phyloP scores from a whole-genome alignment of 2,797 vertebrate genomes.

The Cryptoblepharus egeriae region DNA sequence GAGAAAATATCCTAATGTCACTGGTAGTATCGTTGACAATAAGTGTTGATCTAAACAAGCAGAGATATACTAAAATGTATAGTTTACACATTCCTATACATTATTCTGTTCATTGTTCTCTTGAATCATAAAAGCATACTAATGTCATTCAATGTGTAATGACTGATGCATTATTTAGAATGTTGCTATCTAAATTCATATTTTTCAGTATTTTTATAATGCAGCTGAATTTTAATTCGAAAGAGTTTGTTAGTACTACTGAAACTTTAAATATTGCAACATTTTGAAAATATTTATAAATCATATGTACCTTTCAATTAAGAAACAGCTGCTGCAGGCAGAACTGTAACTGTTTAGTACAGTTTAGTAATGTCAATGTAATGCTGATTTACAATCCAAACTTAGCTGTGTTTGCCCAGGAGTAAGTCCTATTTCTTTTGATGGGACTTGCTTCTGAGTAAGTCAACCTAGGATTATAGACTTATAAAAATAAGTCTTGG shows the following conservation, averaged over 20 bases:
- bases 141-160: slow-evolving; percentile 63
- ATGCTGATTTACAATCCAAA: not conserved
- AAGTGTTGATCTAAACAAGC: slow-evolving; percentile 65
- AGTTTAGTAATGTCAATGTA: slow-evolving; percentile 33
- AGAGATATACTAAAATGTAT: slow-evolving; percentile 45
- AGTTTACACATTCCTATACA: slow-evolving; percentile 57
- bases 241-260: slow-evolving; percentile 47
- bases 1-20: slow-evolving; percentile 47
- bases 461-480: not conserved
- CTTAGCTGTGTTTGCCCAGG: not conserved
- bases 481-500: not conserved
- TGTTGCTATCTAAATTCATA: slow-evolving; percentile 46
- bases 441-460: not conserved
- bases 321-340: slow-evolving; percentile 53
- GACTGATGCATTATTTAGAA: slow-evolving; percentile 64
- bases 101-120: slow-evolving; percentile 64
- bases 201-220: slow-evolving; percentile 61
- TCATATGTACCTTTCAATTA: slow-evolving; percentile 52
- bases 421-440: slow-evolving; percentile 5
- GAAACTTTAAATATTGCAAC: slow-evolving; percentile 40
- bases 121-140: slow-evolving; percentile 60
- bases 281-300: slow-evolving; percentile 51
- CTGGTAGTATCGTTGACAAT: slow-evolving; percentile 61
- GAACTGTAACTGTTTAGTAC: slow-evolving; percentile 36
- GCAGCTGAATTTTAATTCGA: slow-evolving; percentile 40